Percentiles rank a stretch among this genome's conserved stretches.
Evolutionary conservation across 2,113 vertebrate genomes (phyloP).

Genomic region (Alouatta palliata): DNA sequence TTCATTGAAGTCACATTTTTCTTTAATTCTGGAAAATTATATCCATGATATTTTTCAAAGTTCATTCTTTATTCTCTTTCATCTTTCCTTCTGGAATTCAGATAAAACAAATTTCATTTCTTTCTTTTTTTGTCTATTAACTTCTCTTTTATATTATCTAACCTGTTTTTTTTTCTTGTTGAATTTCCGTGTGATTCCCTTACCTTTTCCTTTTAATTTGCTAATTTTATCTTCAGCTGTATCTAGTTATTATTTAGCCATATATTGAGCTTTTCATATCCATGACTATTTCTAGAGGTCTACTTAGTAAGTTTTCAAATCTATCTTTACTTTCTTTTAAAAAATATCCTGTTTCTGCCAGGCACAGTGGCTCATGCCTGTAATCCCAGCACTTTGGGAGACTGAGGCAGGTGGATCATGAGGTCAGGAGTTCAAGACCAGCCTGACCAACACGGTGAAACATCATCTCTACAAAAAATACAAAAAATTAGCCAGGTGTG

Average conservation of each 20-base stretch:
- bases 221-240: not conserved
- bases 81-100: conserved; percentile 20
- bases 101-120: not conserved
- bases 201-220: not conserved
- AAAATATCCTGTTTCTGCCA: not conserved
- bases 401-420: no score
- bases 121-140: not conserved
- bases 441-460: no score
- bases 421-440: no score
- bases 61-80: not conserved
- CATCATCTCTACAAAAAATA: no score
- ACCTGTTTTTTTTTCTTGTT: not conserved
- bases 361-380: no score
- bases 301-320: not conserved
- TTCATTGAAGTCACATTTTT: not conserved
- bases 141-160: not conserved
- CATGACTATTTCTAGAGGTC: not conserved
- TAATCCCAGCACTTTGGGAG: no score
- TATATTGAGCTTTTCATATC: not conserved
- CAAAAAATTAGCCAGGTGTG: no score
- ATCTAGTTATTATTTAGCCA: not conserved
- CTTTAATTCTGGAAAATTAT: not conserved
- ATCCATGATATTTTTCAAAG: not conserved
- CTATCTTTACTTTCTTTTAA: not conserved
- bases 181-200: not conserved